Evolutionary conservation across 2,888 invertebrate species (phyloP), one percentile per base, ranked within the genome.

Genomic region (Phortica okadai): DNA sequence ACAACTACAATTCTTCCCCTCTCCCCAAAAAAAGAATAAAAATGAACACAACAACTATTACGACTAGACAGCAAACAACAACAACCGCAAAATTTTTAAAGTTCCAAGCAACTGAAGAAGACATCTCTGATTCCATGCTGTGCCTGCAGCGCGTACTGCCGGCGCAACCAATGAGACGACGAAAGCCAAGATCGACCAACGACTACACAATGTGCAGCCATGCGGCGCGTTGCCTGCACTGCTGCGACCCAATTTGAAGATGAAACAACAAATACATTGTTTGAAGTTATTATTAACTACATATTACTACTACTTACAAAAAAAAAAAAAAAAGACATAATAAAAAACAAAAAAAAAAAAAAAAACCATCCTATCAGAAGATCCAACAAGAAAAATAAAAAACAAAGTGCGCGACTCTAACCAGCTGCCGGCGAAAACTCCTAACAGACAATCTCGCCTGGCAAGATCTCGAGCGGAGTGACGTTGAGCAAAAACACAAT

Each of bases 201-300:
- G 10, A 11, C 50, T 50, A 21, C 41, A 14, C 50, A 67, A 67
- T 50, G 72, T 72, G 72, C 72, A 73, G 45, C 73, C 73, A 73
- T 73, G 73, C 73, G 62, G 73, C 73, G 58, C 41, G 10, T 16
- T 41, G 73, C 41, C 21, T 76, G 62, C 56, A 74, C 73, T 77
- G 79, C 75, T 62, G 74, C 81, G 77, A 81, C 81, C 79, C 77
- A 79, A 81, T 74, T 81, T 76, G 81, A 81, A 80, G 78, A 80
- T 16, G 8, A 62, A 81, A 82, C 77, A 83, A 79, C 78, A 80
- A 81, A 73, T 76, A 64, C 74, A 83, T 86, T 86, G 86, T 86
- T 86, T 86, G 84, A 86, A 86, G 86, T 86, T 86, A 86, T 85
- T 86, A 85, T 84, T 87, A 87, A 87, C 84, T 85, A 87, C 84